phyloP scores from a whole-genome alignment of 2,888 invertebrate species.

The Trachelus stipa region DNA sequence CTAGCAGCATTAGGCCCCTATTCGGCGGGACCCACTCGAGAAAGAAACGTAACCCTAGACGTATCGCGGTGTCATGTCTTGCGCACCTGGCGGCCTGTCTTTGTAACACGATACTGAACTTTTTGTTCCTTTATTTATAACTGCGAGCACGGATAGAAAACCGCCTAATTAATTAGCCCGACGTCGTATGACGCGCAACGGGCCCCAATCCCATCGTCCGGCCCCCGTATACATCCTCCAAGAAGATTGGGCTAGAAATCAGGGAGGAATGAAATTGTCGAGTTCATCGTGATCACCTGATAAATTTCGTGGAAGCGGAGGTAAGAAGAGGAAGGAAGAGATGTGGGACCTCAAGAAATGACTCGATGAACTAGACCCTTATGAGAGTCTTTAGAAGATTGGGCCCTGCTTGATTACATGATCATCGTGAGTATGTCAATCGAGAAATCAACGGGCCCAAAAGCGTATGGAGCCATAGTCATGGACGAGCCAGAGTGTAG shows the following conservation, averaged over 20 bases:
- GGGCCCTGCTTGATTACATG: neutral
- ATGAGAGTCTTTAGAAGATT: neutral
- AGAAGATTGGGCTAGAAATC: neutral
- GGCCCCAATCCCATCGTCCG: neutral
- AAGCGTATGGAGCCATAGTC: neutral
- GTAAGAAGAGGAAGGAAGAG: neutral
- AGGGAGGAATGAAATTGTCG: neutral
- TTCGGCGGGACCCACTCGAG: slow-evolving; percentile 30
- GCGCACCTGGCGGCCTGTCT: slow-evolving; percentile 61
- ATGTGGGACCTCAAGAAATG: neutral
- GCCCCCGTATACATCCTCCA: neutral
- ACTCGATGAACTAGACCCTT: neutral
- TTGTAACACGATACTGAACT: slow-evolving; percentile 60
- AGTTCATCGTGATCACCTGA: neutral
- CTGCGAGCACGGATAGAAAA: slow-evolving; percentile 19
- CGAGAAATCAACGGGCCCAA: neutral
- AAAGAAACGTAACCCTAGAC: slow-evolving; percentile 61
- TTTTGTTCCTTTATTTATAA: slow-evolving; percentile 31
- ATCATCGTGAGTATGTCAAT: neutral
- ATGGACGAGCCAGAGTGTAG: neutral
- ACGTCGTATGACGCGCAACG: slow-evolving; percentile 2
- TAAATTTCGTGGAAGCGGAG: neutral
- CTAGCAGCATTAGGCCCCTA: neutral
- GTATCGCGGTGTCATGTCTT: slow-evolving; percentile 60
- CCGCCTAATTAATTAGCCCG: slow-evolving; percentile 31